Base-by-base conservation (phyloP, 2,113 vertebrate species). In the Tyto alba region DNA sequence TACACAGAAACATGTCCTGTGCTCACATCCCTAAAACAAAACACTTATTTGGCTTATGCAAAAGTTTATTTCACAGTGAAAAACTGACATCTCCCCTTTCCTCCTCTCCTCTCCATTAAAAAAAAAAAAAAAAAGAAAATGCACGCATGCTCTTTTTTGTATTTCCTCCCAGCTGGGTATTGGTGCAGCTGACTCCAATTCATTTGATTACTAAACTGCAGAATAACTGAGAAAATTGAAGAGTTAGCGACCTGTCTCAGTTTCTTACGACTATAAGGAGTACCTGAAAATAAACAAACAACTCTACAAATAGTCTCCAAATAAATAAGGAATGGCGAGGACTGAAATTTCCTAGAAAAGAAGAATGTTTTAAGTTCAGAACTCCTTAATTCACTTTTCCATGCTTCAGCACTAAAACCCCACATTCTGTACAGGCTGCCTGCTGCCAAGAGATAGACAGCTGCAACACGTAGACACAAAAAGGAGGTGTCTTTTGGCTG, bases 381-480 rank as follows among this genome's bases (percentile, higher is more conserved):
- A 92, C 74, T 73, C 86, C 73, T 87, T 89, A 81, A 85, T 87
- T 96, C 48, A 64, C 74, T 89, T 77, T 91, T 94, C 85, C 74
- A 95, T 4, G 16, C 72, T 94, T 72, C 67, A 91, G 57, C 7
- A 20, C 77, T 88, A 78, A 96, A 95, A 82, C 81, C 41, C 91
- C 91, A 79, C 87, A 55, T 67, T 82, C 93, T 96, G 53, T 74
- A 73, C 74, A 80, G 50, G 52, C 89, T 91, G 95, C 84, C 87
- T 93, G 93, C 86, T 95, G 94, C 91, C 94, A 94, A 95, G 71
- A 96, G 93, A 96, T 96, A 96, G 96, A 92, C 95, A 97, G 94
- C 93, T 95, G 94, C 87, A 95, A 89, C 78, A 94, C 30, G 6
- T 8, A 95, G 86, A 95, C 94, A 92, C 86, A 95, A 92, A 95